These are phyloP conservation scores for Drosophila athabasca DNA, from an alignment of 1,140 invertebrate genomes.

Conservation along the genomic window DNA sequence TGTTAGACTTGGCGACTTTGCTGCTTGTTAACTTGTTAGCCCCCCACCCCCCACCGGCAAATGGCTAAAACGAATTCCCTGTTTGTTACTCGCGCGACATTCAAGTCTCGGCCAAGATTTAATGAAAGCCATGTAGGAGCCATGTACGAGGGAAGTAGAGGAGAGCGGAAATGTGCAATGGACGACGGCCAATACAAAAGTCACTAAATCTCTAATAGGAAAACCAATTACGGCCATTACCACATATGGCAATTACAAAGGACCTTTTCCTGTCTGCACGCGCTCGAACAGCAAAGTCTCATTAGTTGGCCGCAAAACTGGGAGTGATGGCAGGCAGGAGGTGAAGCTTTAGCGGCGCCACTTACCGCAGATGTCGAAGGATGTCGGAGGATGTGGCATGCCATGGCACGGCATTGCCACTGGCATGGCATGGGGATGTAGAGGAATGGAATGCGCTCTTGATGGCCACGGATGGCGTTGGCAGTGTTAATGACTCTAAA, in stretches of 20 bases:
- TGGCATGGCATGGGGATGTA: background rate
- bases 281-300: slow-evolving; percentile 76
- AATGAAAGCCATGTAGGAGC: slow-evolving; percentile 46
- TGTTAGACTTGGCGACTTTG: slow-evolving; percentile 80
- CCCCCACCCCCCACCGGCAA: slow-evolving; percentile 50
- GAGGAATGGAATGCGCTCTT: slow-evolving; percentile 49
- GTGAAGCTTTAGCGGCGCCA: slow-evolving; percentile 26
- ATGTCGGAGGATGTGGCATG: slow-evolving; percentile 7
- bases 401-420: too few relatives aligned
- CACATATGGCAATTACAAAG: slow-evolving; percentile 80
- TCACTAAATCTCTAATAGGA: slow-evolving; percentile 80
- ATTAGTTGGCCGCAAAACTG: slow-evolving; percentile 71
- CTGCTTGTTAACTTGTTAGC: slow-evolving; percentile 74
- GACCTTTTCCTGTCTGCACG: slow-evolving; percentile 65
- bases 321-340: background rate
- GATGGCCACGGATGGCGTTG: slow-evolving; percentile 56
- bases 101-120: slow-evolving; percentile 67
- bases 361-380: slow-evolving; percentile 44
- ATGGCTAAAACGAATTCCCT: slow-evolving; percentile 79
- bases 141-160: background rate
- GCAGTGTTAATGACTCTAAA: slow-evolving; percentile 71
- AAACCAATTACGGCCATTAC: slow-evolving; percentile 80
- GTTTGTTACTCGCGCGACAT: slow-evolving; percentile 67
- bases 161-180: slow-evolving; percentile 26
- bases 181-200: slow-evolving; percentile 68